Conservation (phyloP, 1,140 invertebrate species). For the Drosophila pseudoananassae region DNA sequence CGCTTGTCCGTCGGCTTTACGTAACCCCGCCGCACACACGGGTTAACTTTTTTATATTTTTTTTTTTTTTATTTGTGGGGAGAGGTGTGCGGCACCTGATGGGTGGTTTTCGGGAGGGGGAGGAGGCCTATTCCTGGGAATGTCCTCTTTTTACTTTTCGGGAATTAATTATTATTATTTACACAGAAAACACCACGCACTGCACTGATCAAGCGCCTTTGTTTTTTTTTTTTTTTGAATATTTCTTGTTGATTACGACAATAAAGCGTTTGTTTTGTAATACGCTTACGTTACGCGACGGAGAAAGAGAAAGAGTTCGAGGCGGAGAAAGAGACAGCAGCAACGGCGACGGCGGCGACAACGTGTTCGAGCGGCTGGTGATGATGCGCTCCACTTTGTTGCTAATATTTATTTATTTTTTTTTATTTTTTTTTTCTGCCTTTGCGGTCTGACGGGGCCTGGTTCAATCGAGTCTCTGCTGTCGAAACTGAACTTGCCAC, state of each 20-base stretch:
- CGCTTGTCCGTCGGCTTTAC: conserved; percentile 65
- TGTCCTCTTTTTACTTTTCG: not conserved
- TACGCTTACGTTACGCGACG: conserved; percentile 77
- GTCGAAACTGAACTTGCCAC: conserved; percentile 62
- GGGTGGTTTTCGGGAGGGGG: conserved; percentile 8
- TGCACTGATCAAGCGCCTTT: conserved; percentile 18
- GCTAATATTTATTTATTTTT: conserved; percentile 8
- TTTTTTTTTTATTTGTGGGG: conserved; percentile 28
- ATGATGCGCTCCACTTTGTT: conserved; percentile 40
- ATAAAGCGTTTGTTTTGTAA: conserved; percentile 65
- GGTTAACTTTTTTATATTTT: conserved; percentile 32
- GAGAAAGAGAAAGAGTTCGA: conserved; percentile 4
- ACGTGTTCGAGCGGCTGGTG: conserved; percentile 60
- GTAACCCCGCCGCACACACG: conserved; percentile 69
- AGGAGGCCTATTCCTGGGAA: conserved; percentile 6
- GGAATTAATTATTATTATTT: conserved; percentile 29
- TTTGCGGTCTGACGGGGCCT: conserved; percentile 9
- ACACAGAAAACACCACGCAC: conserved; percentile 13
- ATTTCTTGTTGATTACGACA: conserved; percentile 38
- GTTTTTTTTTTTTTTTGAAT: conserved; percentile 29
- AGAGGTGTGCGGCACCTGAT: conserved; percentile 28
- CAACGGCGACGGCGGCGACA: conserved; percentile 20
- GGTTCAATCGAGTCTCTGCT: conserved; percentile 32
- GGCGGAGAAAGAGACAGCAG: conserved; percentile 16
- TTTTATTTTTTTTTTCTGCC: conserved; percentile 1